A percentile compares a stretch with the other conserved stretches of the same genome.
phyloP scores from a whole-genome alignment of 1,140 invertebrate species.

The Nephila pilipes region DNA sequence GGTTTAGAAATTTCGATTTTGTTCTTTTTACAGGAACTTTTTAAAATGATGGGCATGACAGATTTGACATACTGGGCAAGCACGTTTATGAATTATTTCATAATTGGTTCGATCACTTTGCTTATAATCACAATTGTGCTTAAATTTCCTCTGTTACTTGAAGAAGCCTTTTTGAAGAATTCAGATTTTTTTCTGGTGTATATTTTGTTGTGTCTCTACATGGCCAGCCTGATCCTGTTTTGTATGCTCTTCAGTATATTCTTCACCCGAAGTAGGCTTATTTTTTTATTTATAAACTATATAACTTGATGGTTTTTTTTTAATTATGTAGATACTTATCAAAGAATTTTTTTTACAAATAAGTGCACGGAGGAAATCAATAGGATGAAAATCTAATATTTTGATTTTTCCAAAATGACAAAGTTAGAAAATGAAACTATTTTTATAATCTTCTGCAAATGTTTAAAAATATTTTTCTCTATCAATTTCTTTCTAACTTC shows the following conservation, averaged over 20 bases:
- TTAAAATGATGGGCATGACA: slow-evolving; percentile 86
- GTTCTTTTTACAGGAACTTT: slow-evolving; percentile 83
- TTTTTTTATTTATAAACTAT: not conserved
- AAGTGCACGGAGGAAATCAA: no score
- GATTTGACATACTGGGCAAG: slow-evolving; percentile 85
- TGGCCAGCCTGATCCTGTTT: slow-evolving; percentile 77
- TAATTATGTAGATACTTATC: no score
- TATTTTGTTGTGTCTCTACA: slow-evolving; percentile 60
- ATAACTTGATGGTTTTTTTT: no score
- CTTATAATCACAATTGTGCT: slow-evolving; percentile 82
- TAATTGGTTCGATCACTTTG: slow-evolving; percentile 83
- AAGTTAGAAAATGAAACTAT: no score
- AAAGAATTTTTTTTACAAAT: no score
- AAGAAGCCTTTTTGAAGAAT: slow-evolving; percentile 83
- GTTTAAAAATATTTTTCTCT: no score
- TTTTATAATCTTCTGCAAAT: no score
- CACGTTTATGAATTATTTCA: slow-evolving; percentile 85
- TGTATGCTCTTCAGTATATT: slow-evolving; percentile 78
- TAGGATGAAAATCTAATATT: no score
- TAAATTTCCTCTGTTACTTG: slow-evolving; percentile 81
- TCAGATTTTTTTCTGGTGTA: slow-evolving; percentile 83
- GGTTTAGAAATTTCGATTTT: not conserved
- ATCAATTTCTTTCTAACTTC: no score
- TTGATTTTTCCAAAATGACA: no score
- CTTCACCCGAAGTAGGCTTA: slow-evolving; percentile 76